Evolutionary conservation across 2,113 vertebrate genomes (phyloP).

Genomic region (Boulengeromyrus knoepffleri): DNA sequence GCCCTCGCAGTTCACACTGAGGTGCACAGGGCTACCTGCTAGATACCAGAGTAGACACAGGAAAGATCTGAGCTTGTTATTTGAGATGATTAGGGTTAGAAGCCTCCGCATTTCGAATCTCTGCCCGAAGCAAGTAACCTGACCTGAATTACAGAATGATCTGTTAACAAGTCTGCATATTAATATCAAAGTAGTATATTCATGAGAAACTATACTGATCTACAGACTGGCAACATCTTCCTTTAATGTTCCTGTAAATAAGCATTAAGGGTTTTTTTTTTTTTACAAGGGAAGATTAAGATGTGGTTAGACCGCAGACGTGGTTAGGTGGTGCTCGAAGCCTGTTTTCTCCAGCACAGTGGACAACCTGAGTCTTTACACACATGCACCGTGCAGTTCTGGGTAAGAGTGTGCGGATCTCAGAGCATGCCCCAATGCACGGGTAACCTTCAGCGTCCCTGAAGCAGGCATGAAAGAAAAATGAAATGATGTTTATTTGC

Average conservation of each 20-base stretch:
- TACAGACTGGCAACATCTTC: background rate
- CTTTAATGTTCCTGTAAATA: background rate
- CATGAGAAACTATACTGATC: background rate
- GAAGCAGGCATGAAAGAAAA: background rate
- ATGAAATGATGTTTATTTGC: background rate
- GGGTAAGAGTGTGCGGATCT: slow-evolving; percentile 34
- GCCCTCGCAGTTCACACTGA: background rate
- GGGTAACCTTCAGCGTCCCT: slow-evolving; percentile 23
- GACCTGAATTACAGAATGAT: background rate
- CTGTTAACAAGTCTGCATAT: background rate
- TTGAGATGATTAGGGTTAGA: background rate
- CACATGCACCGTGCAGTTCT: slow-evolving; percentile 18
- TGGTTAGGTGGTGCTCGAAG: background rate
- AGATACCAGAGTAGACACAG: background rate
- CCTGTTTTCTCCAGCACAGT: slow-evolving; percentile 43
- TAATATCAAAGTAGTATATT: background rate
- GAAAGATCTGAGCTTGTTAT: background rate
- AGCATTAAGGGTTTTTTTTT: background rate
- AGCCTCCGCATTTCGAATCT: background rate
- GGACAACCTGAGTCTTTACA: background rate
- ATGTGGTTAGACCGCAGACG: background rate
- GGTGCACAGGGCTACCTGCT: background rate
- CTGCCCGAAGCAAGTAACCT: background rate
- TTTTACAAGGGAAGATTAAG: background rate
- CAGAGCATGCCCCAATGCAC: slow-evolving; percentile 45